Base-by-base conservation (phyloP, 92 coral and sea anemone species). In the Porites rus region DNA sequence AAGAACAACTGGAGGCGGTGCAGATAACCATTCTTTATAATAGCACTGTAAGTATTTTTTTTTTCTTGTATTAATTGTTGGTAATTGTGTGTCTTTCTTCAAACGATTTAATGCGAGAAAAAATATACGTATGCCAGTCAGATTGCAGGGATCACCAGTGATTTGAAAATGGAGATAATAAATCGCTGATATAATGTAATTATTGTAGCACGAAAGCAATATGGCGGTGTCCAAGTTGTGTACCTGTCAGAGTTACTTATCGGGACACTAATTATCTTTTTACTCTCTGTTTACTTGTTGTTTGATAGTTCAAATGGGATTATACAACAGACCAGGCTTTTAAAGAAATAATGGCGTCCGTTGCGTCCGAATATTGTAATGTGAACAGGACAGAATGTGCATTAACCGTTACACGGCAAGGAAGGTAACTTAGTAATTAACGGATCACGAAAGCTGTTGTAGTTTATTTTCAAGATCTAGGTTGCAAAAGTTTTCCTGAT, bases 221-320 rank as follows among this genome's bases (percentile, higher is more conserved):
- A 10, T 56, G 16, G 61, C 16, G 8, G 61, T 56, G 16, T 10
- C 61, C 13, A 56, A 56, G 14, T 56, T 56, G 17, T 56, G 16
- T 10, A 56, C 61, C 61, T 10, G 4, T 8, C 2, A 56, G 16
- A 56, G 17, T 0, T 10, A 56, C 61, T 10, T 10, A 56, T 56
- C 11, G 13, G 11, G 13, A 10, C 4, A 14, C 11, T 56, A 8
- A 56, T 10, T 56, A 2, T 14, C 8, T 14, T 10, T 10, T 2
- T 56, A 10, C n/a, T 51, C 10, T 11, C 58, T 50, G 61, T 10
- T 65, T 14, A 4, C 62, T 19, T 21, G 65, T 13, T 18, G 1
- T 51, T 51, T 80, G 54, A 16, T 50, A 80, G 84, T 67, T 80
- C 53, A n/a, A 69, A 38, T 83, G 87, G 87, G 80, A 83, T 75